These are phyloP conservation scores for Phrynocephalus vlangalii DNA, from an alignment of 2,797 vertebrate genomes.

Conservation along the genomic window DNA sequence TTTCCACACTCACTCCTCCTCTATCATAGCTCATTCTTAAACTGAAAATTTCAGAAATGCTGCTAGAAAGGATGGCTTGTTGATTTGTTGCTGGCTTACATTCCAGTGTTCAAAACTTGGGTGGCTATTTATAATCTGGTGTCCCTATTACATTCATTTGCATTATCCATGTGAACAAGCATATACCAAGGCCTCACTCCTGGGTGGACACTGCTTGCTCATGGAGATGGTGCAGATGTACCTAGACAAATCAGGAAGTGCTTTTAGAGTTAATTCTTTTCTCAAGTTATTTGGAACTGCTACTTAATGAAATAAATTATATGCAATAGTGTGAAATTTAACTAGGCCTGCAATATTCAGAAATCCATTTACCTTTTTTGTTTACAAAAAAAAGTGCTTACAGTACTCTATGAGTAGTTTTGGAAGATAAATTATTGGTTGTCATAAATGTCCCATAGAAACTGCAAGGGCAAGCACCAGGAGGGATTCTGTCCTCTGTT, in stretches of 20 bases:
- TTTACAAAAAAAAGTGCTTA: too few species aligned
- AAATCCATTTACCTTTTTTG: too few species aligned
- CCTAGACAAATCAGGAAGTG: background rate
- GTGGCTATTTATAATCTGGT: background rate
- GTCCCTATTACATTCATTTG: background rate
- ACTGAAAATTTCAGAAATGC: background rate
- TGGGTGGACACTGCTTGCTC: too few species aligned
- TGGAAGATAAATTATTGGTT: too few species aligned
- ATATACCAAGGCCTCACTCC: too few species aligned
- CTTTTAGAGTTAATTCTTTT: background rate
- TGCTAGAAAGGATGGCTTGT: background rate
- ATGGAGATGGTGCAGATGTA: background rate
- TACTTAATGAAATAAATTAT: background rate
- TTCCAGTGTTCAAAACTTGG: background rate
- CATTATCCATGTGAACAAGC: background rate
- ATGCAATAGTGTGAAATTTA: background rate
- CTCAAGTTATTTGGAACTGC: background rate
- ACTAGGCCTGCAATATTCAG: background rate
- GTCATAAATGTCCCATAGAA: too few species aligned
- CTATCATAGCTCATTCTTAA: background rate
- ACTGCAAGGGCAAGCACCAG: too few species aligned
- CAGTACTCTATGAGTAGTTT: too few species aligned
- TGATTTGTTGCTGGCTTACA: background rate
- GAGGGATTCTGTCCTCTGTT: too few species aligned
- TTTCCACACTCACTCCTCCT: background rate